Percentiles rank a stretch among this genome's conserved stretches.
Conservation (phyloP, 30 jellyfish, hydroid and myxozoan species). For the Chrysaora quinquecirrha region DNA sequence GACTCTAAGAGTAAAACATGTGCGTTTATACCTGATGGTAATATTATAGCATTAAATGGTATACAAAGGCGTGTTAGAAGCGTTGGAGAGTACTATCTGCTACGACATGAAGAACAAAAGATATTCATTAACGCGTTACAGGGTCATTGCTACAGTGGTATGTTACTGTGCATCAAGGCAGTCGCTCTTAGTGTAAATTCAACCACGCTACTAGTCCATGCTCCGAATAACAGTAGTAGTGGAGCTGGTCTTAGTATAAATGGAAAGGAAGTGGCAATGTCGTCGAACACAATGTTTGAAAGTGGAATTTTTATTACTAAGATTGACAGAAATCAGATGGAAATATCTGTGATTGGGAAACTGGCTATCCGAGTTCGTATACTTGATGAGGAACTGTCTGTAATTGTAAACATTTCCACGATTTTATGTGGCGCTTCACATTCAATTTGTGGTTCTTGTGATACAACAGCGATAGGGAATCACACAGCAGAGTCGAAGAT, state of each 20-base stretch:
- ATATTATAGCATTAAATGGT: constrained; percentile 40
- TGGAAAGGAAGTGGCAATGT: background rate
- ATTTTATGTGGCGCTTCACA: constrained; percentile 4
- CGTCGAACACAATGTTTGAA: background rate
- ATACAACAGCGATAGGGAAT: background rate
- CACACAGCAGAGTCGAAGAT: background rate
- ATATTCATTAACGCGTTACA: constrained; percentile 51
- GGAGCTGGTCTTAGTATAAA: background rate
- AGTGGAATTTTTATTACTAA: background rate
- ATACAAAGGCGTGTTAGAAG: constrained; percentile 19
- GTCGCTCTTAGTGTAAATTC: constrained; percentile 10
- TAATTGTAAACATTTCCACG: constrained; percentile 15
- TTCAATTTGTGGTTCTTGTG: constrained; percentile 60
- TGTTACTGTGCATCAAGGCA: constrained; percentile 30
- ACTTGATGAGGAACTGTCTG: constrained; percentile 26
- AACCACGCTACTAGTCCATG: constrained; percentile 1
- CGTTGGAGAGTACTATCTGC: constrained; percentile 50
- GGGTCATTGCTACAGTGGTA: constrained; percentile 42
- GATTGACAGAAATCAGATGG: constrained; percentile 7
- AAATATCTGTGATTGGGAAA: background rate
- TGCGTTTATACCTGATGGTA: constrained; percentile 62
- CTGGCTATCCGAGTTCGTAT: constrained; percentile 17
- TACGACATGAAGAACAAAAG: background rate
- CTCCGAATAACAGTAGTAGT: background rate
- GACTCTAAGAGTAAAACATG: constrained; percentile 2